phyloP scores from a whole-genome alignment of 2,113 vertebrate species.

The Falcunculus frontatus region DNA sequence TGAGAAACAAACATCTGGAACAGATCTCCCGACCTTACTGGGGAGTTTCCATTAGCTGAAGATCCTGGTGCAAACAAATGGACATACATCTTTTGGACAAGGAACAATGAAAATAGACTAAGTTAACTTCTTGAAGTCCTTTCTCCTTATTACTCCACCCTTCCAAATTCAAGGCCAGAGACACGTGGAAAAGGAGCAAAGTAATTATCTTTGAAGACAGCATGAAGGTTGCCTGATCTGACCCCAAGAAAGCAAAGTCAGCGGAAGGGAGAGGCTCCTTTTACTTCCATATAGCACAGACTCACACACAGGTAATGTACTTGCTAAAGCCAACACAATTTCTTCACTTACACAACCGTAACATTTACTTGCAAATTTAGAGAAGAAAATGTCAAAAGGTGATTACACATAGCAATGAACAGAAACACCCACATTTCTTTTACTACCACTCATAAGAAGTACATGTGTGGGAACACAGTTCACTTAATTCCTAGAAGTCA shows the following conservation, averaged over 20 bases:
- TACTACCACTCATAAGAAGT: not conserved
- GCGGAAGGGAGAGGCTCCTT: not conserved
- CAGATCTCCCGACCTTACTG: not conserved
- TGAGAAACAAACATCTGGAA: not conserved
- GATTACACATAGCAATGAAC: not conserved
- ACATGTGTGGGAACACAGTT: not conserved
- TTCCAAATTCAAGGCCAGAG: not conserved
- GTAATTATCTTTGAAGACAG: not conserved
- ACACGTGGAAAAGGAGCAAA: not conserved
- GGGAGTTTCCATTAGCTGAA: not conserved
- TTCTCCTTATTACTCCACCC: not conserved
- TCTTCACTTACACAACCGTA: not conserved
- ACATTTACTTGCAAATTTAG: constrained; percentile 1
- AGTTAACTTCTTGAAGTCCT: not conserved
- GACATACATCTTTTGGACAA: not conserved
- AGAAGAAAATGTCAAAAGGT: not conserved
- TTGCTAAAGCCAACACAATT: not conserved
- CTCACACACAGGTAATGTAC: not conserved
- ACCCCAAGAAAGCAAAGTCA: not conserved
- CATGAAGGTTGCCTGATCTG: not conserved
- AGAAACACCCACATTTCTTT: constrained; percentile 30
- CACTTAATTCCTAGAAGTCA: not conserved
- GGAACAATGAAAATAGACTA: not conserved
- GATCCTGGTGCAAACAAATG: not conserved
- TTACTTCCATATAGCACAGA: not conserved